A percentile compares a stretch with the other conserved stretches of the same genome.
phyloP scores from a whole-genome alignment of 1,140 invertebrate genomes.

The Macrobrachium nipponense region DNA sequence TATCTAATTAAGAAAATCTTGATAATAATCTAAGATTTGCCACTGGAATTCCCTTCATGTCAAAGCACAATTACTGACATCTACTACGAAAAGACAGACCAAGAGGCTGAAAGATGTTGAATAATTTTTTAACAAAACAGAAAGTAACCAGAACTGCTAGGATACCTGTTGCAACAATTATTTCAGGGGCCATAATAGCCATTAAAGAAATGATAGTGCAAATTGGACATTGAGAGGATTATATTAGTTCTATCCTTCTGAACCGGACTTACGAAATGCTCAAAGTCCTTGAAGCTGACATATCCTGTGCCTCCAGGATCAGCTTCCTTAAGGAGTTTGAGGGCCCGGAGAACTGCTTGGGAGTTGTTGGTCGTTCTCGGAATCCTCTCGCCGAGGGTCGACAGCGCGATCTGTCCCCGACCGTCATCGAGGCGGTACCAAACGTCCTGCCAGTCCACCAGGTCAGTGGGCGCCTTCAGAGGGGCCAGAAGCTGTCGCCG shows the following conservation, averaged over 20 bases:
- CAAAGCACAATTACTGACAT: no score
- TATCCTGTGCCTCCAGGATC: conserved; percentile 13
- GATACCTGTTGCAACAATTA: no score
- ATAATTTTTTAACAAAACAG: no score
- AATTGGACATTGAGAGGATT: neutral
- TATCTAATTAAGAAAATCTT: no score
- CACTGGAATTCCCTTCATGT: no score
- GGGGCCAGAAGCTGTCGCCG: no score
- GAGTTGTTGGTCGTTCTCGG: conserved; percentile 25
- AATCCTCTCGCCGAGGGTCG: conserved; percentile 11
- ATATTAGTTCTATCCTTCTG: neutral
- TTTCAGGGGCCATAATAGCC: neutral
- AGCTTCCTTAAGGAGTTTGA: conserved; percentile 4
- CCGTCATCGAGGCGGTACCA: conserved; percentile 53
- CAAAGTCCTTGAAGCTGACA: conserved; percentile 24
- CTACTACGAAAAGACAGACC: no score
- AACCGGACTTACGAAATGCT: conserved; percentile 27
- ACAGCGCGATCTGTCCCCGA: conserved; percentile 5
- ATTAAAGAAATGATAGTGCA: neutral
- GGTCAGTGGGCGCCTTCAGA: neutral
- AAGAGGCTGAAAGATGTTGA: no score
- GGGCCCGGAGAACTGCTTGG: conserved; percentile 32
- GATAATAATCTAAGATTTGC: no score
- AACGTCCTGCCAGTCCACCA: conserved; percentile 29
- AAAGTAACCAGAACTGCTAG: no score